Percentiles rank a stretch among this genome's conserved stretches.
Evolutionary conservation across 2,888 invertebrate genomes (phyloP).

Genomic region (Griposia aprilina): DNA sequence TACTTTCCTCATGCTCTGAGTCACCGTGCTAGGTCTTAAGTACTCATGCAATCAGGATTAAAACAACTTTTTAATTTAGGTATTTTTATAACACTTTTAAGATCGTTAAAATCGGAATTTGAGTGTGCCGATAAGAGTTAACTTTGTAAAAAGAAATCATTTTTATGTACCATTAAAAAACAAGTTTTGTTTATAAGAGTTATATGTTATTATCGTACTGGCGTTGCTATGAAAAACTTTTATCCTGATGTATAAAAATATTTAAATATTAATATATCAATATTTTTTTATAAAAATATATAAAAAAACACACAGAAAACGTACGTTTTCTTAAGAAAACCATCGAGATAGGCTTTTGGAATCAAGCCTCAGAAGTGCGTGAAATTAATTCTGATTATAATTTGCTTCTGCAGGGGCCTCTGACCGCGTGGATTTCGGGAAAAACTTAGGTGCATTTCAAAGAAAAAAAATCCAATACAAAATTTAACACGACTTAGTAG

Average conservation of each 20-base stretch:
- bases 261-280: too few species aligned
- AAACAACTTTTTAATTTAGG: conserved; percentile 24
- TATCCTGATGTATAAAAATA: too few species aligned
- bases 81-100: conserved; percentile 36
- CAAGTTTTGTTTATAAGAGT: not conserved
- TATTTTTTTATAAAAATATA: too few species aligned
- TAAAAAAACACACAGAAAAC: not conserved
- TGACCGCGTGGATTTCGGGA: too few species aligned
- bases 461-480: not conserved
- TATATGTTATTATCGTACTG: not conserved
- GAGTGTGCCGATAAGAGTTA: conserved; percentile 4
- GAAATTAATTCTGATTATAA: not conserved
- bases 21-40: conserved; percentile 24
- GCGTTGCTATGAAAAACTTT: not conserved
- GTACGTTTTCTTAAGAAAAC: not conserved
- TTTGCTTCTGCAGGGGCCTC: not conserved
- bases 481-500: not conserved
- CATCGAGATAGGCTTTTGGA: too few species aligned
- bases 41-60: conserved; percentile 29
- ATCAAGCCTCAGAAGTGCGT: not conserved
- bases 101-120: conserved; percentile 9
- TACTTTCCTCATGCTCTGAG: conserved; percentile 24
- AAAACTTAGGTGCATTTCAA: not conserved
- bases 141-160: conserved; percentile 6
- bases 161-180: not conserved